These are phyloP conservation scores for Campodea augens DNA, from an alignment of 1,140 invertebrate species.

Conservation along the genomic window DNA sequence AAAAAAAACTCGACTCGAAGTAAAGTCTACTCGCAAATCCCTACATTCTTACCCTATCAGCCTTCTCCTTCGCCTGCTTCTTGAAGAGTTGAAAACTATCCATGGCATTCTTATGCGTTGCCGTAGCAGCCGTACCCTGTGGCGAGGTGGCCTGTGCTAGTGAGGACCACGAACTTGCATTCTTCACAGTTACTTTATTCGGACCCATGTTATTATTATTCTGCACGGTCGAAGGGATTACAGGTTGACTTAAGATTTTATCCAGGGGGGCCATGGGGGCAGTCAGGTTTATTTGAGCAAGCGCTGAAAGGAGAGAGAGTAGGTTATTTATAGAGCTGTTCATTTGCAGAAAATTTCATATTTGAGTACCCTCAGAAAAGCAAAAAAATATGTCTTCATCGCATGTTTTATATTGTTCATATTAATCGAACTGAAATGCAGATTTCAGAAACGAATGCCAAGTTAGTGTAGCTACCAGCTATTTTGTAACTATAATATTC, in stretches of 20 bases:
- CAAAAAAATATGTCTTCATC: too few relatives aligned
- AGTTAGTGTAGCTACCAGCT: too few relatives aligned
- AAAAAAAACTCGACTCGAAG: too few relatives aligned
- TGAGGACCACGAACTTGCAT: constrained; percentile 81
- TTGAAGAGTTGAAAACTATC: constrained; percentile 67
- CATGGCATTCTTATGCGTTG: constrained; percentile 15
- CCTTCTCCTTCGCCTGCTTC: constrained; percentile 87
- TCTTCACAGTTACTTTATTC: constrained; percentile 36
- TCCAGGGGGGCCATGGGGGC: background rate
- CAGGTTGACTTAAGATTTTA: background rate
- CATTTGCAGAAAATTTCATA: too few relatives aligned
- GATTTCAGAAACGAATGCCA: too few relatives aligned
- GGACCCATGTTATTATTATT: background rate
- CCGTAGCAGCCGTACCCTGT: constrained; percentile 21
- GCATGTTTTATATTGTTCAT: too few relatives aligned
- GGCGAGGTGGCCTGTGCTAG: constrained; percentile 61
- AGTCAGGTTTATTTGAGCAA: background rate
- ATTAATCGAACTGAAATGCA: too few relatives aligned
- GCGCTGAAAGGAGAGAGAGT: background rate
- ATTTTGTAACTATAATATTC: too few relatives aligned
- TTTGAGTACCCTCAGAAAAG: too few relatives aligned
- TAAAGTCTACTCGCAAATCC: too few relatives aligned
- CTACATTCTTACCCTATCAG: constrained; percentile 44
- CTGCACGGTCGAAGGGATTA: background rate
- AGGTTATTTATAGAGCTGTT: too few relatives aligned